These are phyloP conservation scores for Styela plicata DNA, from an alignment of 23 tunicate genomes.

Conservation along the genomic window DNA sequence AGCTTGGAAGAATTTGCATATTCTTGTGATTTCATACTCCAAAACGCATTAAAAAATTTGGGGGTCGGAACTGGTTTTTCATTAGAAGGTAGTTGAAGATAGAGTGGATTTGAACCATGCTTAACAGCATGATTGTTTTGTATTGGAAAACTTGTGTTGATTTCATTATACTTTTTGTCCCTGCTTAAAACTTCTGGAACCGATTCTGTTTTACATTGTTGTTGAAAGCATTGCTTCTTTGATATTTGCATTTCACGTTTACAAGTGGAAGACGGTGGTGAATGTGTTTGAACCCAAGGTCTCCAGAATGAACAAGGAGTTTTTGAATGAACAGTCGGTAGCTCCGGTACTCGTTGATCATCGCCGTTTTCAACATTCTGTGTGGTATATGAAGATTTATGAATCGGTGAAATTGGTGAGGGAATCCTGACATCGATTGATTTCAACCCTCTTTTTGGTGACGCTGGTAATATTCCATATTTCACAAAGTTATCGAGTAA, in stretches of 20 bases:
- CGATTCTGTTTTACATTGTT: too few relatives aligned
- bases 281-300: conserved; percentile 8
- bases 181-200: neutral
- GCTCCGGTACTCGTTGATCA: conserved; percentile 20
- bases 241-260: too few relatives aligned
- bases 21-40: conserved; percentile 28
- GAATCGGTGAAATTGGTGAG: neutral
- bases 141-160: too few relatives aligned
- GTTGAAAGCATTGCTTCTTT: too few relatives aligned
- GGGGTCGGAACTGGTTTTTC: too few relatives aligned
- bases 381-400: neutral
- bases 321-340: neutral
- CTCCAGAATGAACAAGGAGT: neutral
- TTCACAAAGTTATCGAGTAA: conserved; percentile 27
- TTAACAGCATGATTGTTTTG: too few relatives aligned
- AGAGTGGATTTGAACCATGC: too few relatives aligned
- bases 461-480: conserved; percentile 19
- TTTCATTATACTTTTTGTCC: neutral
- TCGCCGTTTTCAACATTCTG: neutral
- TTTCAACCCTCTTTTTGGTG: neutral
- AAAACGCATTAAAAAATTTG: neutral
- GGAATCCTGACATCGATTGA: neutral
- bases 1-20: conserved; percentile 36
- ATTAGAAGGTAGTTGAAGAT: too few relatives aligned
- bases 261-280: too few relatives aligned